A percentile compares a stretch with the other conserved stretches of the same genome.
Evolutionary conservation across 1,140 invertebrate genomes (phyloP).

Genomic region (Paraescarpia echinospica): DNA sequence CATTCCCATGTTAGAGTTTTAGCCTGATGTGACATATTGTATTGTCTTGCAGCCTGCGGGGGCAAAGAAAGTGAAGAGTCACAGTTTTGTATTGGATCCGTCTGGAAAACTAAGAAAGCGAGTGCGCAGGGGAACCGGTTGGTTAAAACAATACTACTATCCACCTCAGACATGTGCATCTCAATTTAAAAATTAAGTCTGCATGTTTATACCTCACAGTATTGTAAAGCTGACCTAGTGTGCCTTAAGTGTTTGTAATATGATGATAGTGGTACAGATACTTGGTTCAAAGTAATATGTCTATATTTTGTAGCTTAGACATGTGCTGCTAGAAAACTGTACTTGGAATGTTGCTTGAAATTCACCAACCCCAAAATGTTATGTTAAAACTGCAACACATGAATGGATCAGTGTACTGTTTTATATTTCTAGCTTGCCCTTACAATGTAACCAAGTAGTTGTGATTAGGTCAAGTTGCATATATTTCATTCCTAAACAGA

Average conservation of each 20-base stretch:
- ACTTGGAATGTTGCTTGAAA: neutral
- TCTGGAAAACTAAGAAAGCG: slow-evolving; percentile 37
- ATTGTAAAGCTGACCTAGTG: too few relatives aligned
- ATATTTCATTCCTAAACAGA: neutral
- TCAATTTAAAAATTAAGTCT: too few relatives aligned
- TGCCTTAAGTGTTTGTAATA: neutral
- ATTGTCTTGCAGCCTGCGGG: slow-evolving; percentile 50
- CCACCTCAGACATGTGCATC: neutral
- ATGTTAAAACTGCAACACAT: neutral
- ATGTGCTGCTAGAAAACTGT: neutral
- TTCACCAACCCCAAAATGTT: slow-evolving; percentile 5
- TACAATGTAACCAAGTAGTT: neutral
- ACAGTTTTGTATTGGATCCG: slow-evolving; percentile 54
- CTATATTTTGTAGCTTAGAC: neutral
- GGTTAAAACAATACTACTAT: slow-evolving; percentile 13
- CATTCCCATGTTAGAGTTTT: too few relatives aligned
- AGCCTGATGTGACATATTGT: neutral
- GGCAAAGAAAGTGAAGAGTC: slow-evolving; percentile 40
- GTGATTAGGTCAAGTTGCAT: neutral
- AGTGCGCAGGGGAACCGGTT: slow-evolving; percentile 27
- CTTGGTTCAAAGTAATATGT: neutral
- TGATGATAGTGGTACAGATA: neutral
- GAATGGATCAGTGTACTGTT: too few relatives aligned
- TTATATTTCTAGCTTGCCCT: neutral
- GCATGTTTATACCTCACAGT: too few relatives aligned